Evolutionary conservation across 2,113 vertebrate species (phyloP).

Genomic region (Pampusana beccarii): DNA sequence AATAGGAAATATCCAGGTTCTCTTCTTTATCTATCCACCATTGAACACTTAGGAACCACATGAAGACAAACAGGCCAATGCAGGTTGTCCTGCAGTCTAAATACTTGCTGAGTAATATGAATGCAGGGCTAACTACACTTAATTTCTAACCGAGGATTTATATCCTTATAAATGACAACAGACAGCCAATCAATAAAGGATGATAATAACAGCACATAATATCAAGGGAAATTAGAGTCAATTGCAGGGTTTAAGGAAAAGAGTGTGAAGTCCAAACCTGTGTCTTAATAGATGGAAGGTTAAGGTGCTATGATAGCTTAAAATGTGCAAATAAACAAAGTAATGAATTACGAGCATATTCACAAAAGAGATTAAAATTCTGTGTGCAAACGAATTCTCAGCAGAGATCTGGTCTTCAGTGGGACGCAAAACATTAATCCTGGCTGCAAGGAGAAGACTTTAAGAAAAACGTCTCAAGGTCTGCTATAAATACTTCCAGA

Average conservation of each 20-base stretch:
- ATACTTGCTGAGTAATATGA: slow-evolving; percentile 21
- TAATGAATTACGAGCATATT: slow-evolving; percentile 22
- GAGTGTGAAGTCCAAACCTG: slow-evolving; percentile 46
- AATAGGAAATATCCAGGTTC: not conserved
- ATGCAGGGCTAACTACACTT: slow-evolving; percentile 30
- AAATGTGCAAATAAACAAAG: slow-evolving; percentile 58
- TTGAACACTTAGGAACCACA: not conserved
- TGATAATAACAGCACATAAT: slow-evolving; percentile 69
- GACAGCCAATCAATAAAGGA: slow-evolving; percentile 72
- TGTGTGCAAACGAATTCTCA: slow-evolving; percentile 1
- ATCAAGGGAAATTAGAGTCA: slow-evolving; percentile 72
- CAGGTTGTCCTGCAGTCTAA: slow-evolving; percentile 21
- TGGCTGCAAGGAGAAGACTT: slow-evolving; percentile 23
- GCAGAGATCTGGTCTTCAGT: not conserved
- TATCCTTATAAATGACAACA: slow-evolving; percentile 58
- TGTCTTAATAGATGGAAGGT: slow-evolving; percentile 45
- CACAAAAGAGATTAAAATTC: slow-evolving; percentile 4
- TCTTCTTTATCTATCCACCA: not conserved
- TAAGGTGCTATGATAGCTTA: slow-evolving; percentile 44
- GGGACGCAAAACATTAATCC: slow-evolving; percentile 33
- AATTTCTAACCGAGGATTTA: slow-evolving; percentile 71
- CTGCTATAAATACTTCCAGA: not conserved
- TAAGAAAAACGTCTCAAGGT: slow-evolving; percentile 8
- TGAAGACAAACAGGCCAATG: not conserved
- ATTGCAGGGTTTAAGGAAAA: slow-evolving; percentile 51